These are phyloP conservation scores for Linurgus olivaceus DNA, from an alignment of 2,797 vertebrate genomes.

Conservation along the genomic window DNA sequence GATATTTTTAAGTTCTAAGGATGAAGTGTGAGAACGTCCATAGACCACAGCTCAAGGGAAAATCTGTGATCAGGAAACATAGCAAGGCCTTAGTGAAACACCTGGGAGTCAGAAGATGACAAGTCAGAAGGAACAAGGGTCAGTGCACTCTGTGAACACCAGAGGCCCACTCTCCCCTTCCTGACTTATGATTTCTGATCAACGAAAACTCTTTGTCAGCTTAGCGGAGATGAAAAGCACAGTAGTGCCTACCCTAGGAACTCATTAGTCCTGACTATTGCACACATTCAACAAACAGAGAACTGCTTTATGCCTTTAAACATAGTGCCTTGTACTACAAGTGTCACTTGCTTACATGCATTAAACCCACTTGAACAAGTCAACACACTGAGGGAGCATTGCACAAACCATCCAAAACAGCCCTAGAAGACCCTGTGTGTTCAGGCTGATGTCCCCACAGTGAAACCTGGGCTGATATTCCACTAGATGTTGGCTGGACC, in stretches of 20 bases:
- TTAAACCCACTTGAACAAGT: background rate
- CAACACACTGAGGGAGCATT: background rate
- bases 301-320: background rate
- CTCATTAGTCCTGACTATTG: background rate
- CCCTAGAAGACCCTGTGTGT: background rate
- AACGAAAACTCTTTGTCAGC: background rate
- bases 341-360: background rate
- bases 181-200: background rate
- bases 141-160: background rate
- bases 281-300: background rate
- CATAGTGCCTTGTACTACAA: fast-evolving
- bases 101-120: background rate
- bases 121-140: background rate
- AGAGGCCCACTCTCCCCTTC: background rate
- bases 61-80: background rate
- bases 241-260: background rate
- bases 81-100: background rate
- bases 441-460: background rate
- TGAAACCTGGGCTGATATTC: background rate
- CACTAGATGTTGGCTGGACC: background rate
- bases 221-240: background rate
- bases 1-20: background rate
- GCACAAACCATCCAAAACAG: background rate
- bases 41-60: background rate
- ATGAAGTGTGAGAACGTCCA: background rate